Evolutionary conservation across 37 sponge, comb jelly and placozoan species (phyloP).

Genomic region (Petrosia ficiformis): DNA sequence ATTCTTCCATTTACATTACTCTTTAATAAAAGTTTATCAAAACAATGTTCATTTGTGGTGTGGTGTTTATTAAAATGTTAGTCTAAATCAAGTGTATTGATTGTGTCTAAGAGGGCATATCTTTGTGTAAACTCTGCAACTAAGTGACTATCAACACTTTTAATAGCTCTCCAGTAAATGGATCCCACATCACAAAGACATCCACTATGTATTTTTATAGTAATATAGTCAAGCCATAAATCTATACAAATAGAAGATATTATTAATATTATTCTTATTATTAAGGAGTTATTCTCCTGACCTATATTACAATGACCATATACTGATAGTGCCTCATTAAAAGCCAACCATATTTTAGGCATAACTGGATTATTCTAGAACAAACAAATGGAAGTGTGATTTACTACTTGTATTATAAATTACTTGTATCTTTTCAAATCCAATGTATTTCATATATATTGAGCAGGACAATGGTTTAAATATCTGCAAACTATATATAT

Average conservation of each 20-base stretch:
- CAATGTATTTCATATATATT: constrained; percentile 44
- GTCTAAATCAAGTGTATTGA: too few species aligned
- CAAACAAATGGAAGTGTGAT: too few species aligned
- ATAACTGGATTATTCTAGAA: too few species aligned
- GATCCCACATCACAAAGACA: constrained; percentile 24
- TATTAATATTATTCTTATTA: neutral
- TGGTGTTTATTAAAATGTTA: too few species aligned
- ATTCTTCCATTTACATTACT: too few species aligned
- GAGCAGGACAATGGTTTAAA: constrained; percentile 22
- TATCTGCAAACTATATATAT: constrained; percentile 12
- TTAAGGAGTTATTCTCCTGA: neutral
- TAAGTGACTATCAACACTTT: constrained; percentile 32
- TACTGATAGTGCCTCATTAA: too few species aligned
- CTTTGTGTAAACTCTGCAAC: constrained; percentile 34
- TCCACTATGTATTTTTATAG: constrained; percentile 2
- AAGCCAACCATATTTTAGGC: too few species aligned
- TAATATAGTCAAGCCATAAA: constrained; percentile 65
- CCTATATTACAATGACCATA: neutral
- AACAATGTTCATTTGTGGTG: too few species aligned
- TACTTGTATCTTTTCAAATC: constrained; percentile 36
- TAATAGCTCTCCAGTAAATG: constrained; percentile 72
- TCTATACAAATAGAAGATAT: constrained; percentile 18
- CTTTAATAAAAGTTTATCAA: too few species aligned
- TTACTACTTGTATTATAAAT: too few species aligned
- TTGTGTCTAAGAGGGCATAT: neutral